Evolutionary conservation across 2,888 invertebrate species (phyloP), one percentile per base, ranked within the genome.

Genomic region (Dichetophora obliterata): DNA sequence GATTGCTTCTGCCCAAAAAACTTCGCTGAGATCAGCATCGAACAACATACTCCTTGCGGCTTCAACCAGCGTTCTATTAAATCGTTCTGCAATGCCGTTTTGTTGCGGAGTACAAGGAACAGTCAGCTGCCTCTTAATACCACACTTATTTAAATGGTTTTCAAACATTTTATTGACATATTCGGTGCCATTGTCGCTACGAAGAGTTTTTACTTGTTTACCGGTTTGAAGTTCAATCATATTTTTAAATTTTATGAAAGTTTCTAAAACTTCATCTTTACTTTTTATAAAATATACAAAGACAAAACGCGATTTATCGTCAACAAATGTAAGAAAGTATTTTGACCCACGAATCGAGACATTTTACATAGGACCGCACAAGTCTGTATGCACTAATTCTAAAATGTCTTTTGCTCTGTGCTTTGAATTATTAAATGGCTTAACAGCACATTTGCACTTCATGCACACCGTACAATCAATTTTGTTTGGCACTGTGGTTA

Each of bases 401-500:
- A 71, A 57, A 31, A 57, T 71, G 9, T 57, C 71, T 11, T 50
- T 27, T n/a, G 71, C 50, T 71, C 52, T 71, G 4, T n/a, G 52
- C n/a, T 52, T 11, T 71, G 71, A 71, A 57, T 61, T 59, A 11
- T 66, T 70, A 77, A 48, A 57, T 50, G 48, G 54, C 52, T 19
- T 61, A 9, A 59, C 22, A 4, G n/a, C 50, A 37, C 59, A 59
- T 22, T 73, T 63, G 27, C 24, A 31, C 19, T 61, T 73, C 73
- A 59, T 16, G 48, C 73, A 73, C 43, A 37, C 34, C 24, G 19
- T 34, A 24, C 72, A 72, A 54, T 54, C 72, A 72, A 70, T 27
- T 19, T 50, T 8, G 11, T 70, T 59, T 57, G 27, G 34, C 59
- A 63, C 61, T 31, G 34, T 34, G 37, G 9, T 31, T n/a, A 34